A percentile compares a stretch with the other conserved stretches of the same genome.
Evolutionary conservation across 2,113 vertebrate genomes (phyloP).

Genomic region (Paradisaea rubra): DNA sequence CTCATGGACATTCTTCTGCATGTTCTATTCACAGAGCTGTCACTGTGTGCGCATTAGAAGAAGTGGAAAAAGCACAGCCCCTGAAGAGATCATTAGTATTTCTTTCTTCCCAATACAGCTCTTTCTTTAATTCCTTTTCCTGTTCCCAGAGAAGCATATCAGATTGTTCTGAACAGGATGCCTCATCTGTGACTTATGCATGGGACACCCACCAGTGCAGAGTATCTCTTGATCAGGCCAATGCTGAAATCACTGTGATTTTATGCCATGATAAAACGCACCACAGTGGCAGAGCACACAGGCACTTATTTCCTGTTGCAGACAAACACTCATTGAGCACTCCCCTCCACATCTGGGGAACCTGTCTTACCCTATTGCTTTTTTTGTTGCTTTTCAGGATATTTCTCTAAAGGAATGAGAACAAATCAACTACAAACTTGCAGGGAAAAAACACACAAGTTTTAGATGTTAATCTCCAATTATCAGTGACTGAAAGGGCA

Average conservation of each 20-base stretch:
- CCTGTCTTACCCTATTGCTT: neutral
- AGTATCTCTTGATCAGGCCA: neutral
- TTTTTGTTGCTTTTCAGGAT: neutral
- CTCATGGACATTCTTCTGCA: neutral
- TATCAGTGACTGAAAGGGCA: neutral
- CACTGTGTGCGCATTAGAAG: neutral
- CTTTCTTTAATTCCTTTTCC: neutral
- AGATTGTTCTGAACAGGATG: neutral
- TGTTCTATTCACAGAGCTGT: neutral
- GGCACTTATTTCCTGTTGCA: neutral
- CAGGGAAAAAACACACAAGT: neutral
- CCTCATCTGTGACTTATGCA: neutral
- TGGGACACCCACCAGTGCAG: neutral
- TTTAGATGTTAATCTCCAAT: neutral
- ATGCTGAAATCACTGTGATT: neutral
- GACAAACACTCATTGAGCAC: neutral
- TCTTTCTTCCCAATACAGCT: neutral
- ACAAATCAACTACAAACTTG: constrained; percentile 2
- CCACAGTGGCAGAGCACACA: neutral
- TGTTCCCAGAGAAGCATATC: neutral
- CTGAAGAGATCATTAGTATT: neutral
- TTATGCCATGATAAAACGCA: neutral
- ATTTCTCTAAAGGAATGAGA: neutral
- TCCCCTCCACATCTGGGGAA: neutral
- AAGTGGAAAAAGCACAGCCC: neutral